Evolutionary conservation across 2,888 invertebrate species (phyloP), one percentile per base, ranked within the genome.

Genomic region (Tenthredo livida): DNA sequence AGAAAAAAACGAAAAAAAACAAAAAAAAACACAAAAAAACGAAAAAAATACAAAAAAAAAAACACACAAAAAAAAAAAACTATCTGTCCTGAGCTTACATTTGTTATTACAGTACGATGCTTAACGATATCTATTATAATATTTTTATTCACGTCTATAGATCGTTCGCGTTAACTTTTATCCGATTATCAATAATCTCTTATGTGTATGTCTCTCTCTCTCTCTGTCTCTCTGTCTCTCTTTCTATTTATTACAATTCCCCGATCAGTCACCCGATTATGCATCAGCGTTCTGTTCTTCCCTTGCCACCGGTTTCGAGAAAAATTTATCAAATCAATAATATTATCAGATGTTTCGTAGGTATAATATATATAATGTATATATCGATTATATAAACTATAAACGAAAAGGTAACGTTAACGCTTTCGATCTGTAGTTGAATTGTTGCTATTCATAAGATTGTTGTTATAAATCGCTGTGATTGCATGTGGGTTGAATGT

Each of bases 381-480:
- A n/a, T 54, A 54, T 17, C 17, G 15, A 17, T 17, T 54, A n/a
- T 7, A 54, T 54, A 4, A 54, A 5, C 17, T n/a, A 7, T 6
- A 54, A 54, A n/a, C 54, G 17, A n/a, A 54, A 54, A n/a, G 84
- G 15, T 54, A 86, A 86, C 86, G 88, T 90, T 90, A 88, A 91
- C 89, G 89, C 91, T 88, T 89, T 86, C 90, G 91, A 91, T 87
- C 90, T 91, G 90, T 90, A 89, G 90, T 91, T 91, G 89, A 91
- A 92, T 92, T 93, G 93, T 92, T 93, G 91, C 92, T 93, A 92
- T 91, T 92, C 92, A 90, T 93, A 93, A 93, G 92, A 91, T 92
- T 93, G 92, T 92, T 93, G 91, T 92, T 93, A 92, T 91, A 91
- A 67, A 83, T 90, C 91, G 89, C 91, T 93, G 92, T 92, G 91